Percentiles rank a stretch among this genome's conserved stretches.
phyloP scores from a whole-genome alignment of 2,797 vertebrate species.

The Acrocephalus scirpaceus region DNA sequence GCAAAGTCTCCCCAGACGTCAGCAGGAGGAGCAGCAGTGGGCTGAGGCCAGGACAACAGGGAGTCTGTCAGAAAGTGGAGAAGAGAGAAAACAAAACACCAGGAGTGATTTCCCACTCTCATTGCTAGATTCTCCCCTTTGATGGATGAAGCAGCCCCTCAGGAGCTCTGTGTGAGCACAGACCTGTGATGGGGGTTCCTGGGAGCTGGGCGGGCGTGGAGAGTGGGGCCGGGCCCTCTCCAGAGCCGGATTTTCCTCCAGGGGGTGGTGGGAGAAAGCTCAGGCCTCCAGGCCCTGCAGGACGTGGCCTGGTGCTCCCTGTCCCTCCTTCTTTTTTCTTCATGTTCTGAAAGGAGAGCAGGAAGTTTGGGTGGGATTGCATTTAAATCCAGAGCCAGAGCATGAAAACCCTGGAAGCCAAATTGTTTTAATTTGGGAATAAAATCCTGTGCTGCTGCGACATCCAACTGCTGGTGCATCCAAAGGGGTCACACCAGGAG shows the following conservation, averaged over 20 bases:
- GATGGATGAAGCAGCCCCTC: rapidly evolving
- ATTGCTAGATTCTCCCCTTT: rapidly evolving
- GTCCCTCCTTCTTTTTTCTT: slow-evolving; percentile 87
- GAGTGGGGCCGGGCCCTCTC: neutral
- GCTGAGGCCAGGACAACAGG: slow-evolving; percentile 58
- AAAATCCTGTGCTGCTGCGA: rapidly evolving
- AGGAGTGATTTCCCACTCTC: neutral
- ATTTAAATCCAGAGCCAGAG: rapidly evolving
- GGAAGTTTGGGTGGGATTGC: neutral
- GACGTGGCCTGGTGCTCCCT: slow-evolving; percentile 74
- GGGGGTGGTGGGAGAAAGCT: slow-evolving; percentile 89
- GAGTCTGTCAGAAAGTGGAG: neutral
- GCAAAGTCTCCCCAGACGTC: slow-evolving; percentile 96
- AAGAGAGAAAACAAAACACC: neutral
- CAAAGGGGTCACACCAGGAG: neutral
- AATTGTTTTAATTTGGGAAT: neutral
- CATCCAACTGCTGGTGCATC: neutral
- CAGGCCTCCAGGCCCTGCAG: slow-evolving; percentile 54
- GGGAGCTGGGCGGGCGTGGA: neutral
- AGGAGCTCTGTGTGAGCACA: neutral
- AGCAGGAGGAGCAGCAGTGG: slow-evolving; percentile 5
- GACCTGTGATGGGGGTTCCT: slow-evolving; percentile 77
- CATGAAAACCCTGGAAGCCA: rapidly evolving
- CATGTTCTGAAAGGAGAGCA: slow-evolving; percentile 79
- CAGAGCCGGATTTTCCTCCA: slow-evolving; percentile 75